phyloP scores from a whole-genome alignment of 2,888 invertebrate species.

The Myopa testacea region DNA sequence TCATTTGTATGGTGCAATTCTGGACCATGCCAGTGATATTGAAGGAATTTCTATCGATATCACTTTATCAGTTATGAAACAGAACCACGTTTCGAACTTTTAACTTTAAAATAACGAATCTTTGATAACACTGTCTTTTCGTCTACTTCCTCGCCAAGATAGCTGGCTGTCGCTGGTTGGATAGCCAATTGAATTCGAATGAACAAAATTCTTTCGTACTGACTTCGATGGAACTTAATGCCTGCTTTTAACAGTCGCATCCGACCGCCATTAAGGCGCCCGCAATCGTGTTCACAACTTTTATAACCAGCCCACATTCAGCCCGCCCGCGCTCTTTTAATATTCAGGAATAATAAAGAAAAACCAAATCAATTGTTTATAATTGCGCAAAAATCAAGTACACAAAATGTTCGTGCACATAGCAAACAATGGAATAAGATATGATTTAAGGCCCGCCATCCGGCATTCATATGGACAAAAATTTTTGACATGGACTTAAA shows the following conservation, averaged over 20 bases:
- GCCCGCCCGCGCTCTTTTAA: neutral
- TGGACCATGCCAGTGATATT: neutral
- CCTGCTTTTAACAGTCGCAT: conserved; percentile 5
- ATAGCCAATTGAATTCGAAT: neutral
- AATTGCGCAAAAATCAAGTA: neutral
- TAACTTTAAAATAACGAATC: conserved; percentile 19
- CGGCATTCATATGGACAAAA: neutral
- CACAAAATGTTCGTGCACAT: conserved; percentile 4
- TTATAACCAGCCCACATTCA: neutral
- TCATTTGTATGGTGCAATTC: neutral
- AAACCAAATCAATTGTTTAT: conserved; percentile 2
- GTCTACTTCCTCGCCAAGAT: neutral
- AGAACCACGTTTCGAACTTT: conserved; percentile 12
- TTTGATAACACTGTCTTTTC: neutral
- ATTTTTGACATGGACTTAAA: conserved; percentile 28
- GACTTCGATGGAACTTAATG: neutral
- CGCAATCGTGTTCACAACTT: neutral
- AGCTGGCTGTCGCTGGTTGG: neutral
- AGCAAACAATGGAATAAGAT: neutral
- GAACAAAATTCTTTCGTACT: neutral
- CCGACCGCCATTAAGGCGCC: conserved; percentile 22
- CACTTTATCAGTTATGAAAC: conserved; percentile 20
- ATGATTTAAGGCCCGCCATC: neutral
- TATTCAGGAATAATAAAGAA: neutral
- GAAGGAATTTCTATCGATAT: neutral